Evolutionary conservation across 1,140 invertebrate genomes (phyloP).

Genomic region (Bombus vancouverensis): DNA sequence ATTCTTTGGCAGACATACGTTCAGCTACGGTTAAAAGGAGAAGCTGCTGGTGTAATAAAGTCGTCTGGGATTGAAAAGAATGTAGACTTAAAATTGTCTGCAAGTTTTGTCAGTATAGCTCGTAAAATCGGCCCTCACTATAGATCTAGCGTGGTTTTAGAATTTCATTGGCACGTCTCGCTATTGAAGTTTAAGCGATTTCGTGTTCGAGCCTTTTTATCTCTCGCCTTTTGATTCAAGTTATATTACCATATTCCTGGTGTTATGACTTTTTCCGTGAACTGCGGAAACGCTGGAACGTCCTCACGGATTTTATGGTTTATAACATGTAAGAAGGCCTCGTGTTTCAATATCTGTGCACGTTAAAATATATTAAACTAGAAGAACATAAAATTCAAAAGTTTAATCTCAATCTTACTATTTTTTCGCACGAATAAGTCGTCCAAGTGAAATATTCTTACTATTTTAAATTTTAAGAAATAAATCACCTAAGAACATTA

Average conservation of each 20-base stretch:
- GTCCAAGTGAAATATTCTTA: background rate
- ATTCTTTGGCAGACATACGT: slow-evolving; percentile 59
- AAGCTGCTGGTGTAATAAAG: slow-evolving; percentile 30
- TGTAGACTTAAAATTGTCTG: slow-evolving; percentile 46
- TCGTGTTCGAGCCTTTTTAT: slow-evolving; percentile 47
- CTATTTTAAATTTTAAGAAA: background rate
- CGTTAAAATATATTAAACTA: slow-evolving; percentile 1
- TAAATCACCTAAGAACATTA: background rate
- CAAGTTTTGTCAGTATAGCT: slow-evolving; percentile 63
- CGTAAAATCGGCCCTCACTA: slow-evolving; percentile 59
- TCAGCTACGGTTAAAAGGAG: background rate
- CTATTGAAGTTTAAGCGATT: slow-evolving; percentile 59
- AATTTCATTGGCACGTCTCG: slow-evolving; percentile 61
- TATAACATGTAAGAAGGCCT: slow-evolving; percentile 6
- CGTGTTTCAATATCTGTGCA: background rate
- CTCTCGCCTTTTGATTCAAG: background rate
- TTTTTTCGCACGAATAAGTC: background rate
- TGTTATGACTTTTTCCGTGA: slow-evolving; percentile 14
- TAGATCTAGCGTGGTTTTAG: slow-evolving; percentile 46
- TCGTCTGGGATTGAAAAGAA: slow-evolving; percentile 41
- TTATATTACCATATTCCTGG: slow-evolving; percentile 19
- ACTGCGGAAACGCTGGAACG: background rate
- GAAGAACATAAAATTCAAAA: background rate
- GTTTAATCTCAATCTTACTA: slow-evolving; percentile 5
- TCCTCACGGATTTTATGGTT: slow-evolving; percentile 13